Conservation (phyloP, 2,113 vertebrate genomes). For the Cricetomys ansorgei region DNA sequence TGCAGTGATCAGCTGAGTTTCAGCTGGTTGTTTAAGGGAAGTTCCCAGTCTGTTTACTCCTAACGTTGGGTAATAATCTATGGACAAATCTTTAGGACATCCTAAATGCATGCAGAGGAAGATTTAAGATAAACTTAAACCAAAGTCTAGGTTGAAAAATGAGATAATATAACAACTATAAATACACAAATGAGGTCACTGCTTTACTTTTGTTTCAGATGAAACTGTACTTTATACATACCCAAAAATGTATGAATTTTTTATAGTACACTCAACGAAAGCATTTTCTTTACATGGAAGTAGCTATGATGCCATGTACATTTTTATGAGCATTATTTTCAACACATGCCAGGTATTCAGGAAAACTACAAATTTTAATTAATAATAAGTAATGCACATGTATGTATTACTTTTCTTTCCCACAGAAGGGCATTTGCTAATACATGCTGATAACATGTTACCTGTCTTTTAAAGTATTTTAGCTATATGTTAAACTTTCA, state of each 20-base stretch:
- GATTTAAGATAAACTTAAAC: background rate
- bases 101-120: background rate
- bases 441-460: background rate
- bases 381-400: background rate
- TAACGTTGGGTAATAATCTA: background rate
- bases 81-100: background rate
- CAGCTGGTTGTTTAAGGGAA: background rate
- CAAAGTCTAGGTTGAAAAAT: background rate
- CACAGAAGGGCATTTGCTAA: background rate
- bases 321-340: background rate
- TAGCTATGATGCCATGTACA: background rate
- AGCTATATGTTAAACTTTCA: background rate
- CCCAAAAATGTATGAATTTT: background rate
- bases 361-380: background rate
- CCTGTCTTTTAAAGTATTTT: constrained; percentile 1
- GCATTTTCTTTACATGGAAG: background rate
- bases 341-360: background rate
- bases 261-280: background rate
- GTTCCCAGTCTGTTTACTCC: background rate
- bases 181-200: background rate
- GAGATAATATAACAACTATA: background rate
- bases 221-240: background rate
- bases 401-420: background rate
- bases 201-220: background rate
- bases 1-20: background rate